Conservation (phyloP, 2,888 invertebrate species). For the Seira musarum region DNA sequence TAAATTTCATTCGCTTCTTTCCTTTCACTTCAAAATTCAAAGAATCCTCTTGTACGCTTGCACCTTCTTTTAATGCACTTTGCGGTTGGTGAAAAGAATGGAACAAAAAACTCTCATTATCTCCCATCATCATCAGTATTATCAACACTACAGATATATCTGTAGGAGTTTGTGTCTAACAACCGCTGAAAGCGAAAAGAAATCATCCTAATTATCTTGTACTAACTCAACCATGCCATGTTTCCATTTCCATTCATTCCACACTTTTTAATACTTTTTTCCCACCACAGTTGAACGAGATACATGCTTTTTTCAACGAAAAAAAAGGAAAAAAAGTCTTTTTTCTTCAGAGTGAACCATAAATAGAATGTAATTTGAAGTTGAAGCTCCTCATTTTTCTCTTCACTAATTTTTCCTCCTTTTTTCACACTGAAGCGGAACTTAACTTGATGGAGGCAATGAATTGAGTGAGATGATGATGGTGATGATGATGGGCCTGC, state of each 20-base stretch:
- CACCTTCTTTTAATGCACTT: neutral
- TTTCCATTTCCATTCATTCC: too few species aligned
- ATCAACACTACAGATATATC: too few species aligned
- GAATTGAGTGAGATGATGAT: neutral
- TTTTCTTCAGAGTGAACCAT: neutral
- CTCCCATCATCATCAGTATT: neutral
- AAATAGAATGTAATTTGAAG: slow-evolving; percentile 14
- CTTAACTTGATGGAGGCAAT: neutral
- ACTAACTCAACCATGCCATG: neutral
- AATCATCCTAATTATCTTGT: neutral
- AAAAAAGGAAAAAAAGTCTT: neutral
- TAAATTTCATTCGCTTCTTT: neutral
- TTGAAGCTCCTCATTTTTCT: neutral
- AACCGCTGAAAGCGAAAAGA: neutral
- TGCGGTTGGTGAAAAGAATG: neutral
- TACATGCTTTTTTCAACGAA: neutral
- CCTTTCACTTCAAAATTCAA: too few species aligned
- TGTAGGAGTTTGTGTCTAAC: too few species aligned
- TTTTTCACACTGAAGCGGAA: neutral
- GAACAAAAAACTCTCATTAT: neutral
- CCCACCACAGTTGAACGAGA: too few species aligned
- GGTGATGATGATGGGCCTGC: neutral
- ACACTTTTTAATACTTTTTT: neutral
- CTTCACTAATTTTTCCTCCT: neutral
- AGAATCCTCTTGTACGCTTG: too few species aligned